Conservation (phyloP, 2,888 invertebrate genomes). For the Embidobia sp. region DNA sequence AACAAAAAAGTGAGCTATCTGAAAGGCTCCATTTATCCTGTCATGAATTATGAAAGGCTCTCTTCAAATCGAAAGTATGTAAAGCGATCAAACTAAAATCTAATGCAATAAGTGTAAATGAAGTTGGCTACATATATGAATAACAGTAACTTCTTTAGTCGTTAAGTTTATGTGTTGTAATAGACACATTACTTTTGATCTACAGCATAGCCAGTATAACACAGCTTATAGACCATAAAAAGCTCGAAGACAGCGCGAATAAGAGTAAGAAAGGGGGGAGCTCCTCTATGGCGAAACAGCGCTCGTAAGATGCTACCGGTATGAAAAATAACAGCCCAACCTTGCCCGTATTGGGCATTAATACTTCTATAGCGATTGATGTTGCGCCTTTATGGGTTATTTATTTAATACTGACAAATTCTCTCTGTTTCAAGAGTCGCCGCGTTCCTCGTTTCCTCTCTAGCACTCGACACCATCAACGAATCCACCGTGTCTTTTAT, state of each 20-base stretch:
- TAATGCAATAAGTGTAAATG: constrained; percentile 43
- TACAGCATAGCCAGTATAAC: constrained; percentile 76
- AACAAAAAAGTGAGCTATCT: no score
- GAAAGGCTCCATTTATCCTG: background rate
- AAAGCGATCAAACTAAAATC: constrained; percentile 28
- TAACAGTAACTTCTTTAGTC: constrained; percentile 65
- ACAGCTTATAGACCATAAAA: constrained; percentile 79
- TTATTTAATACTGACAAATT: constrained; percentile 81
- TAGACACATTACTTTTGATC: constrained; percentile 80
- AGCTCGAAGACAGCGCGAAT: constrained; percentile 73
- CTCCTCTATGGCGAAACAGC: constrained; percentile 66
- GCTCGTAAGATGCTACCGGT: constrained; percentile 76
- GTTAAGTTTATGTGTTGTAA: constrained; percentile 78
- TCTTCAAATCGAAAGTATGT: constrained; percentile 18
- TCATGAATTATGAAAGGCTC: background rate
- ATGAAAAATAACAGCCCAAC: constrained; percentile 80
- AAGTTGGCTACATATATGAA: constrained; percentile 49
- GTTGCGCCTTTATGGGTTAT: constrained; percentile 81
- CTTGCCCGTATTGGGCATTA: constrained; percentile 79
- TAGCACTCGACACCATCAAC: constrained; percentile 30
- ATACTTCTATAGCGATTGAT: constrained; percentile 80
- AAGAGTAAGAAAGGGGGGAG: constrained; percentile 65
- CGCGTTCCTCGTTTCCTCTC: constrained; percentile 33
- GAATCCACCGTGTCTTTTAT: constrained; percentile 72
- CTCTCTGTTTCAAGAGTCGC: no score